Base-by-base conservation (phyloP, 1,140 invertebrate species). In the Solen grandis region DNA sequence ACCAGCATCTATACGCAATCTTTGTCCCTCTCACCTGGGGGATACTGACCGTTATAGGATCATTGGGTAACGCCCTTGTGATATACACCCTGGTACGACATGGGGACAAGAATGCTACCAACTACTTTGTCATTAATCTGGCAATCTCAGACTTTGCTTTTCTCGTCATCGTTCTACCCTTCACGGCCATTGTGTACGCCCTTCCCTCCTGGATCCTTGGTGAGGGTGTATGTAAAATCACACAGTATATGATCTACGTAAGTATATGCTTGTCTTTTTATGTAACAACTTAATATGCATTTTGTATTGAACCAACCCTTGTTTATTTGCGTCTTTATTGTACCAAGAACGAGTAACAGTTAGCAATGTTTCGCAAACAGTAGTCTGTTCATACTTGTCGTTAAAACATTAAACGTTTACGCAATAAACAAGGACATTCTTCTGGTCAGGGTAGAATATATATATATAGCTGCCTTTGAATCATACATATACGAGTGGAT, bases 81-180 rank as follows among this genome's bases (percentile, higher is more conserved):
- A 95, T 97, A 14, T 93, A 96, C 10, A 93, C 96, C 0, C 93
- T 97, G 55, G 96, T 97, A 0, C 95, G 95, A 3, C 97, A 98
- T 92, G 95, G 96, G 55, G 95, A 96, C 25, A 75, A 83, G 19
- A 89, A 97, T 97, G 97, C 97, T 3, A 98, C 97, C 13, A 98
- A 98, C 89, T 94, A 97, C 54, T 94, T 98, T n/a, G 98, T 99
- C 81, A 94, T 95, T 41, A 97, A 96, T 86, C 94, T 97, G 93
- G 96, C 96, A 0, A 85, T 95, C 1, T 97, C 98, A 10, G 98
- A 99, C 92, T 93, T 99, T 10, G 94, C 98, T 5, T 99, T 99
- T 91, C 96, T 99, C 50, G 94, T 97, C 59, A 97, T 99, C 91
- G 99, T 98, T 91, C 97, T 99, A n/a, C 97, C 98, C 0, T 88